Evolutionary conservation across 2,888 invertebrate genomes (phyloP).

Genomic region (Nephrotoma guestfalica): DNA sequence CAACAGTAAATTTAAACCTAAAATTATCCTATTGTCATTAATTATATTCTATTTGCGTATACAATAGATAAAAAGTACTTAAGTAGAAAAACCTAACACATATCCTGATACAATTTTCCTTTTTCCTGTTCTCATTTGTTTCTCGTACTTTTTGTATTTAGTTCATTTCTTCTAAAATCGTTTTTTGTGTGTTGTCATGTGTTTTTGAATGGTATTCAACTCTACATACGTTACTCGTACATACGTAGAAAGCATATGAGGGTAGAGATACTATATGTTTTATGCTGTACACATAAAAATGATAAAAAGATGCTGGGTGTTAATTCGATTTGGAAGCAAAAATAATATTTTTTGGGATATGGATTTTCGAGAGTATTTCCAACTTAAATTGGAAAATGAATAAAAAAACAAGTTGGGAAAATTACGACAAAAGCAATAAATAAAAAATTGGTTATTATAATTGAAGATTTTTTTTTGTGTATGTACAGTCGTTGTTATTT

Average conservation of each 20-base stretch:
- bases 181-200: background rate
- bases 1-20: background rate
- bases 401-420: background rate
- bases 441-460: constrained; percentile 4
- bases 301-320: background rate
- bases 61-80: background rate
- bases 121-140: background rate
- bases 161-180: background rate
- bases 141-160: background rate
- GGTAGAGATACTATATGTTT: background rate
- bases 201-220: background rate
- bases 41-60: background rate
- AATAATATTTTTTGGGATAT: background rate
- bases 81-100: background rate
- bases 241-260: no score
- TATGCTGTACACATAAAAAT: background rate
- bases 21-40: background rate
- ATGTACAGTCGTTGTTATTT: background rate
- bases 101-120: background rate
- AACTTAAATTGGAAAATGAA: constrained; percentile 1
- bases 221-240: background rate
- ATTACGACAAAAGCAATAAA: background rate
- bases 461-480: background rate
- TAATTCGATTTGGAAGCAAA: background rate
- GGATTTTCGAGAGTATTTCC: background rate